These are phyloP conservation scores for Cryptomyrus ogoouensis DNA, from an alignment of 2,113 vertebrate species.

Conservation along the genomic window DNA sequence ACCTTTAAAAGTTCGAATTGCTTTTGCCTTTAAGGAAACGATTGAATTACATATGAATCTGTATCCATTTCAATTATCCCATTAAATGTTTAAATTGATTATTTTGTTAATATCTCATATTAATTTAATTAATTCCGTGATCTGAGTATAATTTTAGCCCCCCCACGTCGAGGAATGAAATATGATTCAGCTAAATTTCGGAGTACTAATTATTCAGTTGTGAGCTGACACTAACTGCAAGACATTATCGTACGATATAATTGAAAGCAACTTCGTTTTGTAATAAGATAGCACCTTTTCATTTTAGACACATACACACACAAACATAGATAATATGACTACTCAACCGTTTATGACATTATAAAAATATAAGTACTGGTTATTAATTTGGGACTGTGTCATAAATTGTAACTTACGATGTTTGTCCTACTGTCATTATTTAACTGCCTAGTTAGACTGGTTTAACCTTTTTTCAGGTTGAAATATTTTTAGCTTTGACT, in stretches of 20 bases:
- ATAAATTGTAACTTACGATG: background rate
- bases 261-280: background rate
- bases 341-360: background rate
- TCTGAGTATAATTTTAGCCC: background rate
- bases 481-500: background rate
- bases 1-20: background rate
- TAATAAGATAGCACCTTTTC: background rate
- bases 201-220: background rate
- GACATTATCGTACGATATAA: background rate
- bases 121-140: background rate
- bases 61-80: background rate
- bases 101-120: background rate
- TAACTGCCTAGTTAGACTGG: background rate
- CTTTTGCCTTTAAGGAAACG: background rate
- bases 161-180: background rate
- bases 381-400: background rate
- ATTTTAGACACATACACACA: background rate
- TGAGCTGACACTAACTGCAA: background rate
- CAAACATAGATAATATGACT: background rate
- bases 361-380: background rate
- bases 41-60: background rate
- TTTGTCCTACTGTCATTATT: background rate
- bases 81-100: background rate
- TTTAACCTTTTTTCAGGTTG: background rate
- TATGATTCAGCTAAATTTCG: background rate